Conservation (phyloP, 2,797 vertebrate genomes). For the Tachyglossus aculeatus region DNA sequence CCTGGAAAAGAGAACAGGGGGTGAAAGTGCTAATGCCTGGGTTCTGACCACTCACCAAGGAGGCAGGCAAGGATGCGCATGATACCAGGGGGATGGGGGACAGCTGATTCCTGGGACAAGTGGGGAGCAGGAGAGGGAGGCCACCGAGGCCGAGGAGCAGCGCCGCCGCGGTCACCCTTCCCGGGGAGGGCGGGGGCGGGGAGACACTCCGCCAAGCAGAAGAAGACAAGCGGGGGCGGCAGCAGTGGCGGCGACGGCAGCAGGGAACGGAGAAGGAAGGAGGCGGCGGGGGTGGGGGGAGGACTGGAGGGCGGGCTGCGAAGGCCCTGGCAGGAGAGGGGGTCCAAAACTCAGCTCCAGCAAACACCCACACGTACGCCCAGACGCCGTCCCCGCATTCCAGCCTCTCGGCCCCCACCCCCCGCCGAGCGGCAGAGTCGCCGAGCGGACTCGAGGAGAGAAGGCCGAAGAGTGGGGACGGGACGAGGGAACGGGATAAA, state of each 20-base stretch:
- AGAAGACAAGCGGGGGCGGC: constrained; percentile 14
- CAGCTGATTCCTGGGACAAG: constrained; percentile 50
- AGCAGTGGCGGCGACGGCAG: constrained; percentile 27
- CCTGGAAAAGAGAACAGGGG: background rate
- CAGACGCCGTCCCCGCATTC: constrained; percentile 70
- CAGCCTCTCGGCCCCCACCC: too few relatives aligned
- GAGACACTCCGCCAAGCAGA: constrained; percentile 1
- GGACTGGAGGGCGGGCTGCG: constrained; percentile 30
- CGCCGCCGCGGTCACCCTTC: constrained; percentile 3
- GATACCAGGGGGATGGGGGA: constrained; percentile 39
- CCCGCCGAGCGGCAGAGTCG: too few relatives aligned
- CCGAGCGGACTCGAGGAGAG: background rate
- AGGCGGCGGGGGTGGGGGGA: background rate
- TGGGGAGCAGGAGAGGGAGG: constrained; percentile 60
- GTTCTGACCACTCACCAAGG: constrained; percentile 49
- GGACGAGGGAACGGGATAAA: too few relatives aligned
- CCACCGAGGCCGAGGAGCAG: too few relatives aligned
- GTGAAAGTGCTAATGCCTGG: background rate
- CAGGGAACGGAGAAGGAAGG: constrained; percentile 27
- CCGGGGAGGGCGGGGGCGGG: background rate
- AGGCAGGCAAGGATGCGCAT: constrained; percentile 60
- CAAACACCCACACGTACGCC: background rate
- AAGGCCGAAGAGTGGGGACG: background rate
- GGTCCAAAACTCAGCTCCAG: background rate
- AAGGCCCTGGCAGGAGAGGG: constrained; percentile 24